Conservation (phyloP, 2,888 invertebrate species). For the Lepeophtheirus nordmannii region DNA sequence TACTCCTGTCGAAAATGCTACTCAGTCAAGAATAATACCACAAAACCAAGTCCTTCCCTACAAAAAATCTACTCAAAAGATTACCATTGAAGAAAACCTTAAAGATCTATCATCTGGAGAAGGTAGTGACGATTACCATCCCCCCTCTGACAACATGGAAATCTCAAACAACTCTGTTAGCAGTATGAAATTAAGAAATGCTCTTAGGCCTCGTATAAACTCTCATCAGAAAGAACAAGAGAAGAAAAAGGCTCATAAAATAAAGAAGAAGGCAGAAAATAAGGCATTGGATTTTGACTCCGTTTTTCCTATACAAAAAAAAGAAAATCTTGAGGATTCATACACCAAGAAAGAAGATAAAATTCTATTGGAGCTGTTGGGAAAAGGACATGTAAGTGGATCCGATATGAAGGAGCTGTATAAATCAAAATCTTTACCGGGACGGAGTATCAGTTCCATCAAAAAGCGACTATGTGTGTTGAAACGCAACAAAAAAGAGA, state of each 20-base stretch:
- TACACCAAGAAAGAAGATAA: neutral
- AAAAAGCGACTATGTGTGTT: neutral
- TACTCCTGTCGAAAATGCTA: neutral
- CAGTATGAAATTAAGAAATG: too few relatives aligned
- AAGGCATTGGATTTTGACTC: neutral
- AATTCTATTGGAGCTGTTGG: neutral
- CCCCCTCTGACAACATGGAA: neutral
- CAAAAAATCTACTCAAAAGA: too few relatives aligned
- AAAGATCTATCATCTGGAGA: neutral
- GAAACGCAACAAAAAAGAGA: neutral
- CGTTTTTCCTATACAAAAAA: neutral
- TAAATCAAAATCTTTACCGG: neutral
- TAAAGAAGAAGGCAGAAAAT: neutral
- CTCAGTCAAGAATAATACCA: too few relatives aligned
- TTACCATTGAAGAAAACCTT: too few relatives aligned
- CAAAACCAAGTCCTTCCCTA: too few relatives aligned
- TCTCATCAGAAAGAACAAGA: neutral
- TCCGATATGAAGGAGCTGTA: neutral
- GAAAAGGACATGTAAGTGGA: neutral
- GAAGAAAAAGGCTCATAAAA: neutral
- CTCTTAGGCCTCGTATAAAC: neutral
- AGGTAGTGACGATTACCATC: neutral
- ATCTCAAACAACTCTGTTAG: too few relatives aligned
- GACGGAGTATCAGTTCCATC: neutral
- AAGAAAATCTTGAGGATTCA: too few relatives aligned